Base-by-base conservation (phyloP, 2,113 vertebrate species). In the Peromyscus californicus region DNA sequence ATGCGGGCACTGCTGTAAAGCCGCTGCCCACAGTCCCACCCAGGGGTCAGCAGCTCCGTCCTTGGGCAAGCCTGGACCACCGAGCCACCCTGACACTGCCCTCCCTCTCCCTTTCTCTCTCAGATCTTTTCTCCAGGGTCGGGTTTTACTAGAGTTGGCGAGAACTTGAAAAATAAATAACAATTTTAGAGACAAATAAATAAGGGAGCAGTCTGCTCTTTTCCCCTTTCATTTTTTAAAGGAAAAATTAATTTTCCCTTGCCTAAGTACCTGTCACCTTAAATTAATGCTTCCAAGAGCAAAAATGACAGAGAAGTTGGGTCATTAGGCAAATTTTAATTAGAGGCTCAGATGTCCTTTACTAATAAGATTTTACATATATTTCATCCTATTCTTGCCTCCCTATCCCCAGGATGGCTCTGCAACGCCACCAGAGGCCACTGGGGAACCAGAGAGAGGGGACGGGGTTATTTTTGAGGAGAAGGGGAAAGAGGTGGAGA, bases 291-390 rank as follows among this genome's bases (percentile, higher is more conserved):
- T 97, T 98, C 96, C 42, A 91, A 97, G 97, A 98, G 97, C 39
- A 92, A 98, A 98, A 98, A 98, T 98, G 98, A 98, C 4, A 36
- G 98, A 99, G 98, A 98, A 98, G 98, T 97, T 98, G 98, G 98
- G 98, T 99, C 98, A 98, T 99, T 99, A 99, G 98, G 98, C 98
- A 99, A 98, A 98, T 99, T 98, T 98, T 99, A 99, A 99, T 99
- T 99, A 99, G 98, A 98, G 97, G 76, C 98, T 99, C 98, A 98
- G 98, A 98, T 98, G 98, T 98, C 98, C 98, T 98, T 98, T 98
- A 65, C 98, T 98, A 99, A 99, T 98, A 98, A 98, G 98, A 98
- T 97, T 95, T 96, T 97, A 97, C 98, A 93, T 31, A 97, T 98
- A 97, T 98, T 98, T 98, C 98, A 97, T 2, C 22, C 84, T 22